Evolutionary conservation across 2,888 invertebrate genomes (phyloP).

Genomic region (Ornithoptera alexandrae): DNA sequence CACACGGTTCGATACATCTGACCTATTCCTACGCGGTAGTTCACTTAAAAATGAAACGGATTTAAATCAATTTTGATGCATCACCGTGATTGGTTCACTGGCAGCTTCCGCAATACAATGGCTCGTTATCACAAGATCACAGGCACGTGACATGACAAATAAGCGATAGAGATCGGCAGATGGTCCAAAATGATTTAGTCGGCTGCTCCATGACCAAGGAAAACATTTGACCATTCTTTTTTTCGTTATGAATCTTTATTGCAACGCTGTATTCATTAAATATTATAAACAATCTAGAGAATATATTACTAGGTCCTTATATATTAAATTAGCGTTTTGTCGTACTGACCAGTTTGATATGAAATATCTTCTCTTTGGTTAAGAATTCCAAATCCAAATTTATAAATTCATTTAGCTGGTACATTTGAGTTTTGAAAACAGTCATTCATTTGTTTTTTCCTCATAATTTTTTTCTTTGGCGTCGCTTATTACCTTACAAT

Average conservation of each 20-base stretch:
- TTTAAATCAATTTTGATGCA: constrained; percentile 43
- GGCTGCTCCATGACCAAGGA: constrained; percentile 21
- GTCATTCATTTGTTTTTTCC: too few species aligned
- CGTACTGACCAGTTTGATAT: too few species aligned
- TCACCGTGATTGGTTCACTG: constrained; percentile 39
- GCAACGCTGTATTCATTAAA: background rate
- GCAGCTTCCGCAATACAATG: constrained; percentile 40
- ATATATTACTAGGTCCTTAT: too few species aligned
- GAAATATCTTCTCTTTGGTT: too few species aligned
- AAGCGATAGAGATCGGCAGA: constrained; percentile 43
- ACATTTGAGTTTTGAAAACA: too few species aligned
- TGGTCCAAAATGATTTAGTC: constrained; percentile 34
- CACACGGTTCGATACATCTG: constrained; percentile 32
- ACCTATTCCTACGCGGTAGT: constrained; percentile 35
- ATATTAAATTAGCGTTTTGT: too few species aligned
- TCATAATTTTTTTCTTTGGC: too few species aligned
- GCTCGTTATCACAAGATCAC: constrained; percentile 40
- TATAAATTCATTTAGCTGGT: too few species aligned
- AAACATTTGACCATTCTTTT: constrained; percentile 10
- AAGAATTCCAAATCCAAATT: too few species aligned
- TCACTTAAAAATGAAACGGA: constrained; percentile 41
- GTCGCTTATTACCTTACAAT: too few species aligned
- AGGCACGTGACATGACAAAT: constrained; percentile 45
- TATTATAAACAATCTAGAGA: background rate
- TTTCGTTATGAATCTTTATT: background rate